A percentile compares a stretch with the other conserved stretches of the same genome.
phyloP scores from a whole-genome alignment of 1,140 invertebrate genomes.

The Diabrotica virgifera region DNA sequence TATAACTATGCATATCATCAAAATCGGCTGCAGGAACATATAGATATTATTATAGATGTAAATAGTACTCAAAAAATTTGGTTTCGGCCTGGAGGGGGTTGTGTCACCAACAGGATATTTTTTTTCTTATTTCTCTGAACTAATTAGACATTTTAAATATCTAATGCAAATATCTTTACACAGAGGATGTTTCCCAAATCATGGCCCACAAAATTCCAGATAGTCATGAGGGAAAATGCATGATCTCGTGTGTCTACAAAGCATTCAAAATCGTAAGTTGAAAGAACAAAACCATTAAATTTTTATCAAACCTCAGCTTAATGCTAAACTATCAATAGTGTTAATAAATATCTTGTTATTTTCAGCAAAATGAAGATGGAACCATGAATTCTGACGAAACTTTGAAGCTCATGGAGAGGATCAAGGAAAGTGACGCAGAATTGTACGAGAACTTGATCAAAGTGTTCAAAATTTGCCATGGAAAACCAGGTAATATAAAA shows the following conservation, averaged over 20 bases:
- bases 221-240: slow-evolving; percentile 26
- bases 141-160: no score
- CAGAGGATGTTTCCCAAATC: slow-evolving; percentile 27
- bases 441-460: slow-evolving; percentile 17
- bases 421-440: slow-evolving; percentile 25
- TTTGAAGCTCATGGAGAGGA: slow-evolving; percentile 12
- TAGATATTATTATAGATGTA: no score
- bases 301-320: no score
- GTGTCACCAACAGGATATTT: no score
- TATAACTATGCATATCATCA: no score
- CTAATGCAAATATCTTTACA: not conserved
- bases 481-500: slow-evolving; percentile 15
- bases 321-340: no score
- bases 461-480: slow-evolving; percentile 21
- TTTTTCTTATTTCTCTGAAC: no score
- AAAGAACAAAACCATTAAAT: no score
- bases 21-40: no score
- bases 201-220: slow-evolving; percentile 19
- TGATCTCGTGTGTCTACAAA: slow-evolving; percentile 28
- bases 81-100: no score
- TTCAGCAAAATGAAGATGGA: slow-evolving; percentile 27
- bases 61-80: no score
- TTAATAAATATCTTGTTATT: no score
- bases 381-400: slow-evolving; percentile 19
- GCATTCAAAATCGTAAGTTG: slow-evolving; percentile 23